phyloP scores from a whole-genome alignment of 1,140 invertebrate genomes.

The Cyrtorhinus lividipennis region DNA sequence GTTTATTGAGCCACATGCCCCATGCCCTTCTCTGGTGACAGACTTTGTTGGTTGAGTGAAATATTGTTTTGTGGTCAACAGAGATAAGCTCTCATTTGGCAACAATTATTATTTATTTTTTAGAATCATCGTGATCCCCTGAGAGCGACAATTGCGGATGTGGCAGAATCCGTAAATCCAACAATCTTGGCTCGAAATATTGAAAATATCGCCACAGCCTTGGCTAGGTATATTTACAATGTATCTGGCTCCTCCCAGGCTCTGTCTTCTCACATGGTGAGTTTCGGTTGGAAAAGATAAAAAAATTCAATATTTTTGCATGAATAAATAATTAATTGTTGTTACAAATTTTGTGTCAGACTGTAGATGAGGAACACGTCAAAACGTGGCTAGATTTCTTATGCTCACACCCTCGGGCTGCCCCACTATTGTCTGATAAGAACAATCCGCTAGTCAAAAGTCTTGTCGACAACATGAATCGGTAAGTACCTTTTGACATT shows the following conservation, averaged over 20 bases:
- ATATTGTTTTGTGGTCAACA: too few relatives aligned
- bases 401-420: conserved; percentile 51
- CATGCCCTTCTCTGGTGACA: too few relatives aligned
- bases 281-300: background rate
- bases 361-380: conserved; percentile 53
- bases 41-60: too few relatives aligned
- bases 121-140: conserved; percentile 40
- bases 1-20: too few relatives aligned
- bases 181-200: conserved; percentile 52
- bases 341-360: conserved; percentile 35
- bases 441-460: conserved; percentile 45
- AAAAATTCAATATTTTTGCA: background rate
- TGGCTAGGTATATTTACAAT: conserved; percentile 77
- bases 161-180: conserved; percentile 40
- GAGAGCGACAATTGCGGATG: conserved; percentile 47
- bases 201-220: conserved; percentile 59
- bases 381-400: conserved; percentile 58
- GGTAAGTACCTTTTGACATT: conserved; percentile 26
- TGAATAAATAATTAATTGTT: background rate
- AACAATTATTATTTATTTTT: conserved; percentile 16
- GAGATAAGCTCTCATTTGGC: background rate
- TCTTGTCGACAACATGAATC: conserved; percentile 51
- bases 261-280: conserved; percentile 52
- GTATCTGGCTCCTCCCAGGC: conserved; percentile 40
- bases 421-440: conserved; percentile 54